A percentile compares a stretch with the other conserved stretches of the same genome.
Conservation (phyloP, 2,113 vertebrate species). For the Axis porcinus region DNA sequence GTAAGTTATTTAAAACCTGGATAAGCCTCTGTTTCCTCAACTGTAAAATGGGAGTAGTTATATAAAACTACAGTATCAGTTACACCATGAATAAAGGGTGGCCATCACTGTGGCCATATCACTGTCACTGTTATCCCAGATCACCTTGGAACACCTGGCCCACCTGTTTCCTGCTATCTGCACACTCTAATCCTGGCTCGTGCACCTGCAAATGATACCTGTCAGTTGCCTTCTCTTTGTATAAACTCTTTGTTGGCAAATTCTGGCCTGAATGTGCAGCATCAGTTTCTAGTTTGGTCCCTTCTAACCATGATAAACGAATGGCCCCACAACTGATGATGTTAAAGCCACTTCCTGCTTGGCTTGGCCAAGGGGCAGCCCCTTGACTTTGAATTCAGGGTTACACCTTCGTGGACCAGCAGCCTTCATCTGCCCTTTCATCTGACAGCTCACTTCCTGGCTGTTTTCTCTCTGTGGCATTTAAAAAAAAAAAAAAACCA, state of each 20-base stretch:
- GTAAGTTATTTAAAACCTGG: background rate
- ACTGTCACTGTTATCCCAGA: background rate
- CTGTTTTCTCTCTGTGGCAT: background rate
- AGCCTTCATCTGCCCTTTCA: background rate
- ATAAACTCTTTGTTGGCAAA: background rate
- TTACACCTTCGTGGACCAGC: background rate
- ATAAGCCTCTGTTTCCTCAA: background rate
- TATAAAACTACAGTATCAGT: background rate
- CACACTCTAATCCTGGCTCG: background rate
- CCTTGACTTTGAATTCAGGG: background rate
- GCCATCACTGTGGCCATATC: background rate
- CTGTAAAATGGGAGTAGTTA: background rate
- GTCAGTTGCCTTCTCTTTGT: background rate
- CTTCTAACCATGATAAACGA: background rate
- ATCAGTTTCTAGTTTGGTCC: background rate
- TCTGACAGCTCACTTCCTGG: background rate
- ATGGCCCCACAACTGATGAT: background rate
- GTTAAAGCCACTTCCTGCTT: background rate
- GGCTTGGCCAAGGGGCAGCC: background rate
- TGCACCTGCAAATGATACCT: background rate
- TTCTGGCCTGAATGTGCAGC: background rate
- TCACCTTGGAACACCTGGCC: background rate
- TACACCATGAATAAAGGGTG: background rate
- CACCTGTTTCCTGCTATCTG: background rate
- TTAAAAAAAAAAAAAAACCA: background rate